Conservation (phyloP, 1,140 invertebrate genomes). For the Drosophila pruinosa region DNA sequence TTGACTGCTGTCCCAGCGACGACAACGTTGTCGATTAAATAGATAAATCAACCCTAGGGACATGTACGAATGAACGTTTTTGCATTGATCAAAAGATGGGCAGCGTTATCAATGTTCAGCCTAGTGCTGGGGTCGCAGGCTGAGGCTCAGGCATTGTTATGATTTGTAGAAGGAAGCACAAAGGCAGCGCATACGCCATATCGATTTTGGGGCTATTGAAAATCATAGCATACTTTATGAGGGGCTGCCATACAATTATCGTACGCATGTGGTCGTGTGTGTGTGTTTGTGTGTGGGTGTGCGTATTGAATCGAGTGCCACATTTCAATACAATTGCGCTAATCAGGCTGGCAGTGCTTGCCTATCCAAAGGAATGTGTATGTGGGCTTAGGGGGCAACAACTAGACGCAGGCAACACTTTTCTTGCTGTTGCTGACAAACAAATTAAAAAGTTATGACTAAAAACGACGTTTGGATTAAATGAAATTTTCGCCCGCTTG, state of each 20-base stretch:
- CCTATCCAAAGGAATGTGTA: background rate
- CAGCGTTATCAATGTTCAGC: background rate
- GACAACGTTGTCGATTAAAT: slow-evolving; percentile 66
- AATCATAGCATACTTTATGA: slow-evolving; percentile 58
- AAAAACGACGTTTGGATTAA: slow-evolving; percentile 67
- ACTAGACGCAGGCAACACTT: slow-evolving; percentile 20
- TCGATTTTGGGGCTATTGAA: slow-evolving; percentile 63
- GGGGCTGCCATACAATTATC: slow-evolving; percentile 25
- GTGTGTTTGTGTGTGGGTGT: slow-evolving; percentile 9
- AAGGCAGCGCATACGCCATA: slow-evolving; percentile 46
- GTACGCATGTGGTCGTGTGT: background rate
- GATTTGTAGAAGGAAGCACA: slow-evolving; percentile 38
- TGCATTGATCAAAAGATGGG: slow-evolving; percentile 72
- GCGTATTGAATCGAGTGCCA: slow-evolving; percentile 7
- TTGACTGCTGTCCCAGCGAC: slow-evolving; percentile 10
- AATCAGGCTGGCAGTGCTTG: slow-evolving; percentile 39
- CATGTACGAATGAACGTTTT: slow-evolving; percentile 68
- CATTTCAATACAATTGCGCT: slow-evolving; percentile 59
- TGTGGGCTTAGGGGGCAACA: background rate
- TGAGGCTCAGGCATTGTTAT: slow-evolving; percentile 64
- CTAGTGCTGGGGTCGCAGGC: background rate
- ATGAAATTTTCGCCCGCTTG: slow-evolving; percentile 63
- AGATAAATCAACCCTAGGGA: slow-evolving; percentile 81
- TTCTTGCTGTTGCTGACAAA: slow-evolving; percentile 67
- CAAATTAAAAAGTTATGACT: slow-evolving; percentile 81